Evolutionary conservation across 2,113 vertebrate species (phyloP), one percentile per base, ranked within the genome.

Genomic region (Genyomyrus donnyi): DNA sequence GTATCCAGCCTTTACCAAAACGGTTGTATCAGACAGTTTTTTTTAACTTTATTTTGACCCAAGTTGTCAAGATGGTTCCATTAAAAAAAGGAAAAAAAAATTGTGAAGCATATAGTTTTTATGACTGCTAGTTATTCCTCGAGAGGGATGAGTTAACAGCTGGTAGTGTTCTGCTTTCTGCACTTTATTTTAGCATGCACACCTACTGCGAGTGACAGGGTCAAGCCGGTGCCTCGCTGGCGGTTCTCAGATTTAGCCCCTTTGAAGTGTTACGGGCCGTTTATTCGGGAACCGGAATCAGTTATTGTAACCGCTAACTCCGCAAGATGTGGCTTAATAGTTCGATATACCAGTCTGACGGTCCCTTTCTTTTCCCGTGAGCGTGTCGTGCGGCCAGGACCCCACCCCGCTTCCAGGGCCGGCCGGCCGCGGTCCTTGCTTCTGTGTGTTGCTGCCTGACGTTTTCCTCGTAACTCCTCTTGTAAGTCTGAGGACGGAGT

Each of bases 401-500:
- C 21, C 62, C 94, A 93, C 95, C 93, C 91, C 94, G 91, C 24
- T 88, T 42, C 31, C 27, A 3, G 39, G 5, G 27, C 15, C 11
- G 45, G 8, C 21, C 5, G 19, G 48, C 5, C 24, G 5, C 94
- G 94, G 89, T 11, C 91, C 94, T 94, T 94, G 94, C 95, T 96
- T 93, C 90, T 93, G 93, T 92, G 95, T 95, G 95, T 95, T 96
- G 96, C 96, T 96, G 95, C 95, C 94, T 91, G 90, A 89, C 90
- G 91, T 94, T 94, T 21, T 48, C 31, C 31, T 87, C 88, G 3
- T 53, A 27, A 70, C 92, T 94, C 95, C 27, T 4, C 24, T 52
- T 94, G 92, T 95, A 93, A 94, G 94, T 94, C 95, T 96, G 95
- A 96, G 95, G 96, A 92, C 93, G 91, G 93, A 86, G 91, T 93